Evolutionary conservation across 2,113 vertebrate genomes (phyloP).

Genomic region (Isichthys henryi): DNA sequence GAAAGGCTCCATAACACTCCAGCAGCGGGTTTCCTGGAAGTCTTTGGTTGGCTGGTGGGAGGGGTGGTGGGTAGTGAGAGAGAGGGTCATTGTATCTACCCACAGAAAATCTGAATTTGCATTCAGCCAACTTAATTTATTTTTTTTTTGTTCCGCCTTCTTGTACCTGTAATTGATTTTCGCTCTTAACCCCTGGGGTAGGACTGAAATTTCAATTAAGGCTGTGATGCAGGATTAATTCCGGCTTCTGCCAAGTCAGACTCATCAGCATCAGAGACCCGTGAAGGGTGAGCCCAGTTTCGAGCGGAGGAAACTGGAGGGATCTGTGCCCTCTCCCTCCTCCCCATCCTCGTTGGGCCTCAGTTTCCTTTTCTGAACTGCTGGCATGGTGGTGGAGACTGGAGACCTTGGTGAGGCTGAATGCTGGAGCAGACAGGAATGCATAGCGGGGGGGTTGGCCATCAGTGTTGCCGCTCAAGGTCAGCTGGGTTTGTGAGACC

Average conservation of each 20-base stretch:
- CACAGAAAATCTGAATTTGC: neutral
- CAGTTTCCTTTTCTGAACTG: neutral
- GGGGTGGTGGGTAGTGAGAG: neutral
- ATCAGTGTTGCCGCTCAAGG: too few species aligned
- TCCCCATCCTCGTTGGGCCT: neutral
- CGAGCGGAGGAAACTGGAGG: neutral
- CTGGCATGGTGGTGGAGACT: neutral
- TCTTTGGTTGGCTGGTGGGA: neutral
- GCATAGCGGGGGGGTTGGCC: rapidly evolving
- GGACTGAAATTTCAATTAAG: constrained; percentile 7
- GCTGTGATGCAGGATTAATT: neutral
- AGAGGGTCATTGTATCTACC: neutral
- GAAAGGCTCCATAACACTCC: neutral
- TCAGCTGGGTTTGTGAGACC: neutral
- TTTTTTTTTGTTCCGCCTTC: neutral
- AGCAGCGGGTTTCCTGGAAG: neutral
- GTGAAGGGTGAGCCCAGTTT: neutral
- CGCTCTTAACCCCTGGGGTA: neutral
- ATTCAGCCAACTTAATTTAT: neutral
- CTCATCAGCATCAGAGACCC: neutral
- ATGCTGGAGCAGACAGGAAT: neutral
- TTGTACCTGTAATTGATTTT: neutral
- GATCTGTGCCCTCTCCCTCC: neutral
- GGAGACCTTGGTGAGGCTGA: neutral
- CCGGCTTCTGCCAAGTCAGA: neutral